These are phyloP conservation scores for Eptesicus fuscus DNA, from an alignment of 2,113 vertebrate genomes.

Conservation along the genomic window DNA sequence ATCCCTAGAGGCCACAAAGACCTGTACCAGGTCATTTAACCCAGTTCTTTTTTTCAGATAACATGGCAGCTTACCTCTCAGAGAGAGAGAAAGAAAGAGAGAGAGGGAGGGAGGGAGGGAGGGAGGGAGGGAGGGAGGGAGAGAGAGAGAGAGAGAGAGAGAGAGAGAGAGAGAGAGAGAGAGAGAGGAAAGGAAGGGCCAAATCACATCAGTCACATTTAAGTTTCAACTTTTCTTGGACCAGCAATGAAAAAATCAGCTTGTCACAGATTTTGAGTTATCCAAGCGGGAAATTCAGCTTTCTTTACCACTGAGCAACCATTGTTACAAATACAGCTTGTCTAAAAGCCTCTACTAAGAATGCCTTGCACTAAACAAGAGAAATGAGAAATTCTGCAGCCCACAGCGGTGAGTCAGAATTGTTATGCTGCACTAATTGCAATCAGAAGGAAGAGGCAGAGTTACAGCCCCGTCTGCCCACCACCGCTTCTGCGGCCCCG, in stretches of 20 bases:
- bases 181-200: not conserved
- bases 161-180: not conserved
- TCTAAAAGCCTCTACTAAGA: not conserved
- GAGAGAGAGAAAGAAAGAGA: too few relatives aligned
- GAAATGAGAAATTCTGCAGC: not conserved
- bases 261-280: not conserved
- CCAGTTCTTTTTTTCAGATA: not conserved
- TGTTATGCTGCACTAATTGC: not conserved
- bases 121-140: not conserved
- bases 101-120: rapidly evolving
- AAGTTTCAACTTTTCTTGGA: not conserved
- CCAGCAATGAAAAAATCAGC: not conserved
- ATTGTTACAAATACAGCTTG: not conserved
- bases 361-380: not conserved
- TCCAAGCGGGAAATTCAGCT: not conserved
- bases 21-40: not conserved
- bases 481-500: not conserved
- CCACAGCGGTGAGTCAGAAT: not conserved
- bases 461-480: not conserved
- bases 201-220: not conserved
- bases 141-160: rapidly evolving
- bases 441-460: not conserved
- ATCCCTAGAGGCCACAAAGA: too few relatives aligned
- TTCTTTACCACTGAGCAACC: not conserved
- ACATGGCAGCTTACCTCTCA: not conserved